phyloP scores from a whole-genome alignment of 2,113 vertebrate genomes.

The Cathartes aura region DNA sequence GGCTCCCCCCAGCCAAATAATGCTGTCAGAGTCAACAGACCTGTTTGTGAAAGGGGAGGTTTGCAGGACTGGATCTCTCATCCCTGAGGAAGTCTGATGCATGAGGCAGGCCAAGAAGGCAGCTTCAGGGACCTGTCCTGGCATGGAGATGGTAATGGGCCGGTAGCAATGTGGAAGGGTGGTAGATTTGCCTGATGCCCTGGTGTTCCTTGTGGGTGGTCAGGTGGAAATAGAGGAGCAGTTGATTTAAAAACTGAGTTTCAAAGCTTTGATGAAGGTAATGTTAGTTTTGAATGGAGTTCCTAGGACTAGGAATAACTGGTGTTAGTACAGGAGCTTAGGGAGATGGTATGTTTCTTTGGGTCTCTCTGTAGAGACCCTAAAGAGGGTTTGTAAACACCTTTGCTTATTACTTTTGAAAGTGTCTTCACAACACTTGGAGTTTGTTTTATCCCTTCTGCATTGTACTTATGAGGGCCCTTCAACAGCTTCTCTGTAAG shows the following conservation, averaged over 20 bases:
- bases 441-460: not conserved
- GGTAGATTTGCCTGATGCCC: not conserved
- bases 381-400: not conserved
- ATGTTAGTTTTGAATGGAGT: not conserved
- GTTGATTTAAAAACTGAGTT: not conserved
- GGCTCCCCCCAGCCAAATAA: rapidly evolving
- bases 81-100: not conserved
- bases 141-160: not conserved
- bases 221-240: not conserved
- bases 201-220: not conserved
- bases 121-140: not conserved
- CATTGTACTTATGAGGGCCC: not conserved
- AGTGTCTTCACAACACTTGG: not conserved
- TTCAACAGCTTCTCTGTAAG: not conserved
- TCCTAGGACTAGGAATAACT: not conserved
- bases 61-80: not conserved
- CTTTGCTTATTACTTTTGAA: not conserved
- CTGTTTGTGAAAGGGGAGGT: not conserved
- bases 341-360: not conserved
- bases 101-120: not conserved
- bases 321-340: not conserved
- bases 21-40: not conserved
- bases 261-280: not conserved
- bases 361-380: not conserved
- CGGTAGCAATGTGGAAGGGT: not conserved